phyloP scores from a whole-genome alignment of 1,140 invertebrate species.

The Achatina immaculata region DNA sequence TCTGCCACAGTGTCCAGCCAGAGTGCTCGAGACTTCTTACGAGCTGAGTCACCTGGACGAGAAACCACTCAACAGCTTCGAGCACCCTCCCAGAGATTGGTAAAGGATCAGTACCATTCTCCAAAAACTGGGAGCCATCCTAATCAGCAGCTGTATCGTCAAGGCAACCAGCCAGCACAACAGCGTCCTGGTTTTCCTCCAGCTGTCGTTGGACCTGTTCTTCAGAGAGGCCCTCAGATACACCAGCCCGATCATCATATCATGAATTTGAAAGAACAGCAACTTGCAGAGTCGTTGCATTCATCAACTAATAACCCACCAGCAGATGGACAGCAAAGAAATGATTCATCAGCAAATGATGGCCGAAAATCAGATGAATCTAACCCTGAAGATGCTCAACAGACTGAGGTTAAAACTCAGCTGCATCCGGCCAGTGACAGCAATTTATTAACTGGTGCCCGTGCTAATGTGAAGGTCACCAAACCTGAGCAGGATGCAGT shows the following conservation, averaged over 20 bases:
- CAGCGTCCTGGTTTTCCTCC: not conserved
- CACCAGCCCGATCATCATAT: constrained; percentile 29
- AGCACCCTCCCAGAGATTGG: constrained; percentile 18
- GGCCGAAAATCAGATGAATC: not conserved
- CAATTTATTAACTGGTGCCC: not conserved
- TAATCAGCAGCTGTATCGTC: not conserved
- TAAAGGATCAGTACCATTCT: not conserved
- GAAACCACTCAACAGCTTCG: constrained; percentile 26
- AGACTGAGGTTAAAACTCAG: constrained; percentile 11
- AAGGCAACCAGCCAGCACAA: not conserved
- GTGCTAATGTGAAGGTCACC: not conserved
- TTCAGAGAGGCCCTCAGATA: not conserved
- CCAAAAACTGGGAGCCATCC: not conserved
- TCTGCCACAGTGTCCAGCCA: too few species aligned
- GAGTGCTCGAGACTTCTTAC: not conserved
- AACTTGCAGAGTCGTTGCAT: constrained; percentile 24
- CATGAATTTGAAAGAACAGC: constrained; percentile 39
- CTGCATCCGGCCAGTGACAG: not conserved
- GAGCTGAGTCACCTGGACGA: constrained; percentile 4
- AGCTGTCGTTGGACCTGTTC: not conserved
- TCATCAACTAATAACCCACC: not conserved
- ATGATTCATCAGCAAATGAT: not conserved
- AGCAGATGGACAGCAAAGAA: too few species aligned
- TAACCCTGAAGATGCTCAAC: not conserved
- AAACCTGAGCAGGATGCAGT: not conserved